phyloP scores from a whole-genome alignment of 2,113 vertebrate species.

The Percopsis transmontana region DNA sequence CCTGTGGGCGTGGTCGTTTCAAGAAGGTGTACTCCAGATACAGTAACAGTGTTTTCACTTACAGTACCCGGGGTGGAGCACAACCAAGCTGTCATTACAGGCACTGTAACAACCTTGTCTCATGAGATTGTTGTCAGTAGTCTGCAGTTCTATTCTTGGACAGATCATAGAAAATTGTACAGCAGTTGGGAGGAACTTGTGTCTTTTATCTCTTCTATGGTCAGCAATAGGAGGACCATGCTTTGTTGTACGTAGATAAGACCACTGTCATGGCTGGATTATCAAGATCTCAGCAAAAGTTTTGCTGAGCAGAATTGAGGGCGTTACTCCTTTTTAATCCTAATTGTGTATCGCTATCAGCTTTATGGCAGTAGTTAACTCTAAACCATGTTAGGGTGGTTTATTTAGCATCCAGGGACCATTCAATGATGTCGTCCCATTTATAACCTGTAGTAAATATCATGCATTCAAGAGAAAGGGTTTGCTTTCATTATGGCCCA shows the following conservation, averaged over 20 bases:
- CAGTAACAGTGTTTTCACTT: slow-evolving; percentile 24
- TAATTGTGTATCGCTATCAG: background rate
- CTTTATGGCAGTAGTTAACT: slow-evolving; percentile 12
- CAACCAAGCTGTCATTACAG: slow-evolving; percentile 3
- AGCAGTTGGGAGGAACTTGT: background rate
- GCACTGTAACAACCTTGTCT: slow-evolving; percentile 33
- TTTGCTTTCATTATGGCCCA: slow-evolving; percentile 26
- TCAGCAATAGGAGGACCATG: slow-evolving; percentile 2
- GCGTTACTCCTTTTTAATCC: slow-evolving; percentile 12
- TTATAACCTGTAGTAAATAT: background rate
- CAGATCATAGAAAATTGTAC: slow-evolving; percentile 19
- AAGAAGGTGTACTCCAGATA: background rate
- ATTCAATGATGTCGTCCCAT: background rate
- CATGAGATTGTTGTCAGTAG: slow-evolving; percentile 4
- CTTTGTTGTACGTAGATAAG: slow-evolving; percentile 14
- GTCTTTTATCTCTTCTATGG: slow-evolving; percentile 9
- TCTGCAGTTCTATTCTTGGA: slow-evolving; percentile 12
- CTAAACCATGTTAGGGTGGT: background rate
- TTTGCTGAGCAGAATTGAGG: slow-evolving; percentile 28
- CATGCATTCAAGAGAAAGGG: background rate
- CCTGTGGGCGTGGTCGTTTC: no score
- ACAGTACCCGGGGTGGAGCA: slow-evolving; percentile 22
- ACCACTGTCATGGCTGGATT: background rate
- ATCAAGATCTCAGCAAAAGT: slow-evolving; percentile 23
- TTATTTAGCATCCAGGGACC: slow-evolving; percentile 3